phyloP scores from a whole-genome alignment of 1,140 invertebrate genomes.

The Drosophila kurseongensis region DNA sequence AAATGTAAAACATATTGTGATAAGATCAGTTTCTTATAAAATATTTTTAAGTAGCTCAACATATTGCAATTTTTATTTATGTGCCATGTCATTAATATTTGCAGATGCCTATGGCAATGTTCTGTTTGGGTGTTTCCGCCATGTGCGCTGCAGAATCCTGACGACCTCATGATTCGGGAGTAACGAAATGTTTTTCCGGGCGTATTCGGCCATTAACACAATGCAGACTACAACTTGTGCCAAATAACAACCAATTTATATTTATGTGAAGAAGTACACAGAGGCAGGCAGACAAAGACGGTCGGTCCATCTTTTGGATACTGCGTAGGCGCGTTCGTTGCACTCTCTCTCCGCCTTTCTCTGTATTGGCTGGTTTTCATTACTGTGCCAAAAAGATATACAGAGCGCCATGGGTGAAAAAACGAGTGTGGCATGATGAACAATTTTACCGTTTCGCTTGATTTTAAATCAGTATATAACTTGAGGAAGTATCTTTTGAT shows the following conservation, averaged over 20 bases:
- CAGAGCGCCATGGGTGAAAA: background rate
- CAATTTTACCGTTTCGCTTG: too few species aligned
- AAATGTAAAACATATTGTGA: too few species aligned
- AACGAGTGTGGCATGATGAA: background rate
- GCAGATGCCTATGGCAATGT: slow-evolving; percentile 2
- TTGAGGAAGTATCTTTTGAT: too few species aligned
- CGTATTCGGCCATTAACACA: slow-evolving; percentile 1
- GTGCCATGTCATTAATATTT: slow-evolving; percentile 10
- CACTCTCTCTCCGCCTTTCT: slow-evolving; percentile 17
- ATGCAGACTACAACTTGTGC: slow-evolving; percentile 1
- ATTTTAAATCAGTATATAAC: too few species aligned
- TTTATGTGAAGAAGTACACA: background rate
- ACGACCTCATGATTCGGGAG: slow-evolving; percentile 15
- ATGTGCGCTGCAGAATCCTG: slow-evolving; percentile 36
- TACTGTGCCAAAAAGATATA: slow-evolving; percentile 18
- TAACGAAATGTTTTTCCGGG: slow-evolving; percentile 14
- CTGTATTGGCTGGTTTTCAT: slow-evolving; percentile 10
- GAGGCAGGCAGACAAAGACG: slow-evolving; percentile 21
- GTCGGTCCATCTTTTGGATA: slow-evolving; percentile 36
- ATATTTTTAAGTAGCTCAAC: too few species aligned
- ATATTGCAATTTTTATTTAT: background rate
- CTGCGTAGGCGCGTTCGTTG: slow-evolving; percentile 49
- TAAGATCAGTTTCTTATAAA: too few species aligned
- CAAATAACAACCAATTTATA: background rate
- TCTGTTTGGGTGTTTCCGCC: slow-evolving; percentile 23